Conservation (phyloP, 1,140 invertebrate genomes). For the Apis laboriosa region DNA sequence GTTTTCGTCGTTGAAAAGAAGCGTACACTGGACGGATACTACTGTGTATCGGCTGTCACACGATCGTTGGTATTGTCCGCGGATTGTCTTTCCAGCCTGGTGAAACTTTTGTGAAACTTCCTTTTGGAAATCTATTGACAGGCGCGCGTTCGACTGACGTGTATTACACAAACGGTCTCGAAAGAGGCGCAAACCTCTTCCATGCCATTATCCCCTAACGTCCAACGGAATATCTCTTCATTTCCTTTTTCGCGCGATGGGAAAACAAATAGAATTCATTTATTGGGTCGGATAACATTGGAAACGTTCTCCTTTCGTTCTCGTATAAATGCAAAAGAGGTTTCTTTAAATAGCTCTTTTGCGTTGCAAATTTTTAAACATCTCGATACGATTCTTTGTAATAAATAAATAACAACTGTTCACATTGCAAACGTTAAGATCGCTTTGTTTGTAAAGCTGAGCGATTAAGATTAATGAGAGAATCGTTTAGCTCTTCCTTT, state of each 20-base stretch:
- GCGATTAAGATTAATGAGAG: background rate
- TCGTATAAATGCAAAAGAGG: no score
- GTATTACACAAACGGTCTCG: constrained; percentile 53
- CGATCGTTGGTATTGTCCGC: background rate
- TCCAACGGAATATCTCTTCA: constrained; percentile 41
- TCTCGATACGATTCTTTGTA: no score
- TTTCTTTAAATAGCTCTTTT: no score
- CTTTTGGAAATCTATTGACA: constrained; percentile 58
- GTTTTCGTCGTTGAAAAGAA: background rate
- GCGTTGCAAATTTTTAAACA: no score
- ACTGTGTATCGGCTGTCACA: constrained; percentile 10
- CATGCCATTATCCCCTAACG: constrained; percentile 37
- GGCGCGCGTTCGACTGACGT: constrained; percentile 34
- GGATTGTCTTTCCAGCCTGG: constrained; percentile 2
- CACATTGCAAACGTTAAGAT: no score
- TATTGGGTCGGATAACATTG: background rate
- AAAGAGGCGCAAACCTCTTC: constrained; percentile 31
- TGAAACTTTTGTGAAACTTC: constrained; percentile 54
- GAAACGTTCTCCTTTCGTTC: background rate
- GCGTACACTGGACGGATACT: background rate
- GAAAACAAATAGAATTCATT: background rate
- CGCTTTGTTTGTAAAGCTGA: no score
- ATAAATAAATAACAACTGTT: no score
- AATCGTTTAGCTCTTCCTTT: background rate
- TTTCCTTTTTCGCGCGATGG: background rate